phyloP scores from a whole-genome alignment of 1,140 invertebrate species.

The Elymnias hypermnestra region DNA sequence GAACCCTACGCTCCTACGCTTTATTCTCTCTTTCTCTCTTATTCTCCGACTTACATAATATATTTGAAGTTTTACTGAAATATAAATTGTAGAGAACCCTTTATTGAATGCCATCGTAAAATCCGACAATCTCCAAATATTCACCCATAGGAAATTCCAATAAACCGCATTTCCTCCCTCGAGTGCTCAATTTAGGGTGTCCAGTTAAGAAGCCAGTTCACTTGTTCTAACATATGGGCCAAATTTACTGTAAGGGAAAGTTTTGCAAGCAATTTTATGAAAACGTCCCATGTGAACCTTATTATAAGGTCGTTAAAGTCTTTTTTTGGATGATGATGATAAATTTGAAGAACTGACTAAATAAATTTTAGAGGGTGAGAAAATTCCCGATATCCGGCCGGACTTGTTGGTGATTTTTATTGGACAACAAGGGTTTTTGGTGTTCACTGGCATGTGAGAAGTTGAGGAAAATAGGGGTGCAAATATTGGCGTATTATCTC shows the following conservation, averaged over 20 bases:
- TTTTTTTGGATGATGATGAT: conserved; percentile 11
- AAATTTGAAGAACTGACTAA: conserved; percentile 8
- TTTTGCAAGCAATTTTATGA: conserved; percentile 4
- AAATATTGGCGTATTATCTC: conserved; percentile 36
- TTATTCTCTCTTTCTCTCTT: no score
- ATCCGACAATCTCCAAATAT: neutral
- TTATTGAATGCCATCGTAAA: neutral
- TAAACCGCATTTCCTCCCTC: conserved; percentile 57
- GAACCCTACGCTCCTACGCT: no score
- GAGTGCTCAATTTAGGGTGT: conserved; percentile 56
- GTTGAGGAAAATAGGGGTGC: conserved; percentile 47
- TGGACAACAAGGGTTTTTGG: conserved; percentile 51
- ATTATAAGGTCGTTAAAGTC: conserved; percentile 9
- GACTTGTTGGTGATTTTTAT: conserved; percentile 66
- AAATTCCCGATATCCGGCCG: conserved; percentile 64
- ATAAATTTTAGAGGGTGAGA: conserved; percentile 48
- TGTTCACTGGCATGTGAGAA: conserved; percentile 45
- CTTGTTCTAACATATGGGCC: conserved; percentile 63
- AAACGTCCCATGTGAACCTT: conserved; percentile 5
- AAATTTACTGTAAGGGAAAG: conserved; percentile 46
- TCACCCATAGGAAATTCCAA: conserved; percentile 61
- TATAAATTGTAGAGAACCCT: no score
- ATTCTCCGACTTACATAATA: no score
- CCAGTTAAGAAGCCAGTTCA: conserved; percentile 63
- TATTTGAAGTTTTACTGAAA: no score